Evolutionary conservation across 1,140 invertebrate species (phyloP).

Genomic region (Lepidostoma basale): DNA sequence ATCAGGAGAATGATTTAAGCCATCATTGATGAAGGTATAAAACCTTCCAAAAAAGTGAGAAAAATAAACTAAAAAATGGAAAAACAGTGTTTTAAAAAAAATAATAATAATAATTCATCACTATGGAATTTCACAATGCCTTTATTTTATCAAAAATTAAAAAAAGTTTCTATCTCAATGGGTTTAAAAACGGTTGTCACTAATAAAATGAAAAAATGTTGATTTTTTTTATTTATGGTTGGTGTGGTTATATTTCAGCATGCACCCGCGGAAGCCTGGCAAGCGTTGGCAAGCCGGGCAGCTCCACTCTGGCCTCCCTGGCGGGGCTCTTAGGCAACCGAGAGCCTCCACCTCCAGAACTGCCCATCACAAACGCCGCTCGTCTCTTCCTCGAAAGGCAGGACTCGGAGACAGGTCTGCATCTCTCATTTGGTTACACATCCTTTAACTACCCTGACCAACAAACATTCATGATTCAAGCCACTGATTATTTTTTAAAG

Average conservation of each 20-base stretch:
- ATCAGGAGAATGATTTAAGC: too few species aligned
- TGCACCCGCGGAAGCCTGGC: slow-evolving; percentile 80
- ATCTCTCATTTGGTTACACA: slow-evolving; percentile 14
- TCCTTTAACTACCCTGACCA: not conserved
- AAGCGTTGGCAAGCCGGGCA: slow-evolving; percentile 81
- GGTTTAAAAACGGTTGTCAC: not conserved
- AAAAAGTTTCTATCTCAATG: too few species aligned
- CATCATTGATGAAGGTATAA: too few species aligned
- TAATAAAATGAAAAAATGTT: not conserved
- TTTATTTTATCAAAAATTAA: too few species aligned
- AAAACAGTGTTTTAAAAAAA: too few species aligned
- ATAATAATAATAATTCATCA: too few species aligned
- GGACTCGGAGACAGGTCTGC: slow-evolving; percentile 30
- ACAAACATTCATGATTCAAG: not conserved
- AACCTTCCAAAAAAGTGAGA: too few species aligned
- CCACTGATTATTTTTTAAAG: not conserved
- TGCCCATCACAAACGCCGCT: slow-evolving; percentile 29
- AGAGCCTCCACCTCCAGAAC: slow-evolving; percentile 50
- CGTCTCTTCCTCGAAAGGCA: slow-evolving; percentile 20
- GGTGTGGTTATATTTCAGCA: slow-evolving; percentile 54
- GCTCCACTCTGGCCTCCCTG: slow-evolving; percentile 79
- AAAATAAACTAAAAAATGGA: too few species aligned
- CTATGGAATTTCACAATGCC: too few species aligned
- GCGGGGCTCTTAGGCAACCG: slow-evolving; percentile 68
- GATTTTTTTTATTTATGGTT: not conserved